These are phyloP conservation scores for Cervus canadensis DNA, from an alignment of 2,113 vertebrate species.

Conservation along the genomic window DNA sequence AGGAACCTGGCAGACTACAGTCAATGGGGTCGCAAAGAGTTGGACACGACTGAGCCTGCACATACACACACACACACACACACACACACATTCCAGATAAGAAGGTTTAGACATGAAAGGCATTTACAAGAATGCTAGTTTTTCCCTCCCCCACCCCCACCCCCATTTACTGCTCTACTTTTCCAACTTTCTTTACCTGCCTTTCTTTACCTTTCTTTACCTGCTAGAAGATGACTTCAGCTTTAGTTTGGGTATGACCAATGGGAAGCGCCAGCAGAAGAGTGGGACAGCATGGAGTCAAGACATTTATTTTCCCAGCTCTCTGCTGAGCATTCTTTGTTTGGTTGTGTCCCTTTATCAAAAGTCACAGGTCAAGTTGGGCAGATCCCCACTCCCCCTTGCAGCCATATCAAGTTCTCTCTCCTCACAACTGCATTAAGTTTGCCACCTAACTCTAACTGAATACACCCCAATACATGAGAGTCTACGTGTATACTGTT, in stretches of 20 bases:
- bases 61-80: no score
- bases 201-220: neutral
- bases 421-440: neutral
- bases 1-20: neutral
- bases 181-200: neutral
- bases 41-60: neutral
- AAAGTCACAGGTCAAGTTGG: neutral
- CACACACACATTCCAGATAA: neutral
- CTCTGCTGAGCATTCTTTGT: neutral
- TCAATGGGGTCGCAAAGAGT: neutral
- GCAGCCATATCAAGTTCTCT: neutral
- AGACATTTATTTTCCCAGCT: neutral
- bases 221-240: neutral
- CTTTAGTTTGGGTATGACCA: neutral
- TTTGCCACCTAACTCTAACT: neutral
- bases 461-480: neutral
- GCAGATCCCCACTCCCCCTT: neutral
- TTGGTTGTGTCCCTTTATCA: neutral
- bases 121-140: neutral
- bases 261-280: neutral
- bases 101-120: neutral
- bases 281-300: neutral
- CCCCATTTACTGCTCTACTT: neutral
- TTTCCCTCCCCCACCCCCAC: neutral
- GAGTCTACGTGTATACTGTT: neutral